phyloP scores from a whole-genome alignment of 1,140 invertebrate species.

The Ips typographus region DNA sequence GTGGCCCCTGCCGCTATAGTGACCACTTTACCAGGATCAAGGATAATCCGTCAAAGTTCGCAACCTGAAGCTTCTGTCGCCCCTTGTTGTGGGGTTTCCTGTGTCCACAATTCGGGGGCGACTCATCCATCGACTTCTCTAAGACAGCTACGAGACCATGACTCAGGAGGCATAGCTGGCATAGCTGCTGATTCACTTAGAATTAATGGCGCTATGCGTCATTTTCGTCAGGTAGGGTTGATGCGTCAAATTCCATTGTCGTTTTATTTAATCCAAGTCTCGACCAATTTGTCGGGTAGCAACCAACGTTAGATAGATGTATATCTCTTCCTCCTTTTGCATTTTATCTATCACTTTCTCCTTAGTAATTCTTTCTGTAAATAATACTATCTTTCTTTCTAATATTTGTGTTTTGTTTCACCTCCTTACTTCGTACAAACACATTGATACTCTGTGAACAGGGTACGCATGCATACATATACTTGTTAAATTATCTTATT shows the following conservation, averaged over 20 bases:
- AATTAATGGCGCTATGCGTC: conserved; percentile 94
- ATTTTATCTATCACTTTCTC: no score
- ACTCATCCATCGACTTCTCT: conserved; percentile 69
- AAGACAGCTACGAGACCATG: conserved; percentile 68
- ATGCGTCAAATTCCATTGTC: conserved; percentile 8
- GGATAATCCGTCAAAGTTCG: conserved; percentile 87
- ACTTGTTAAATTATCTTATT: no score
- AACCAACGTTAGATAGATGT: no score
- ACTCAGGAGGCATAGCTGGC: conserved; percentile 86
- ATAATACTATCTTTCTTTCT: no score
- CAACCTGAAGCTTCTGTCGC: conserved; percentile 79
- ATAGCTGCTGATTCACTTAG: conserved; percentile 96
- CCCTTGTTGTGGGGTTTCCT: conserved; percentile 65
- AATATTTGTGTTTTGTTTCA: no score
- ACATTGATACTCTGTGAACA: no score
- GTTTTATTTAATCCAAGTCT: conserved; percentile 1
- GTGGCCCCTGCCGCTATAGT: conserved; percentile 69
- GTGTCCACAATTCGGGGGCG: conserved; percentile 52
- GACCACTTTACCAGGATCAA: conserved; percentile 66
- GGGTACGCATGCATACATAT: no score
- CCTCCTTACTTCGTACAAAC: no score
- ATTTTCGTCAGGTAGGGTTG: conserved; percentile 86
- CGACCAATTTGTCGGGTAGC: not conserved
- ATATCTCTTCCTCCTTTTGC: no score
- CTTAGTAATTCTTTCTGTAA: no score